phyloP scores from a whole-genome alignment of 2,113 vertebrate genomes.

The Solea solea region DNA sequence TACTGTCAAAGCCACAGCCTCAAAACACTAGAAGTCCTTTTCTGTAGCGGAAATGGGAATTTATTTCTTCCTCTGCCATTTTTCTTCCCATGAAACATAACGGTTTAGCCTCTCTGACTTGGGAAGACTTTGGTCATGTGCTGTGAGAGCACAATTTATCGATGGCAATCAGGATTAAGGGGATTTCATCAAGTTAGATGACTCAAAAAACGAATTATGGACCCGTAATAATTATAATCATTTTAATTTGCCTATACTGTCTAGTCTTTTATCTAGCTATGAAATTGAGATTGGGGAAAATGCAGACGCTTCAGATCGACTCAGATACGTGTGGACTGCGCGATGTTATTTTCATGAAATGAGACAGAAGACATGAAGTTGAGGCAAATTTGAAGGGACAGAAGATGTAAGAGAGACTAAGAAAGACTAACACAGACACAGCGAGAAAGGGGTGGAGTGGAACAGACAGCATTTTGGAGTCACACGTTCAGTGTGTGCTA shows the following conservation, averaged over 20 bases:
- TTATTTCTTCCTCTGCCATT: too few relatives aligned
- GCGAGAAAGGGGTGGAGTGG: constrained; percentile 2
- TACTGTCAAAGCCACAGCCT: too few relatives aligned
- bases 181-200: too few relatives aligned
- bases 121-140: too few relatives aligned
- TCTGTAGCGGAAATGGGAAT: too few relatives aligned
- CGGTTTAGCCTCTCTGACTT: too few relatives aligned
- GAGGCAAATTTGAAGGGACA: constrained; percentile 32
- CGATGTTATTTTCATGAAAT: constrained; percentile 39
- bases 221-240: background rate
- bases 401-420: constrained; percentile 5
- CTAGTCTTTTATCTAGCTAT: constrained; percentile 3
- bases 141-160: too few relatives aligned
- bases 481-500: constrained; percentile 38
- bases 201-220: too few relatives aligned
- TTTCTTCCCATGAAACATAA: too few relatives aligned
- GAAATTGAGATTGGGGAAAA: too few relatives aligned
- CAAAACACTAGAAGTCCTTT: too few relatives aligned
- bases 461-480: constrained; percentile 49
- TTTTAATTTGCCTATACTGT: background rate
- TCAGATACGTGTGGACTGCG: constrained; percentile 12
- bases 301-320: background rate
- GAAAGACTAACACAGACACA: constrained; percentile 13
- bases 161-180: too few relatives aligned
- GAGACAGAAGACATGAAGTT: constrained; percentile 9